Conservation (phyloP, 1,140 invertebrate species). For the Bombus difficillimus region DNA sequence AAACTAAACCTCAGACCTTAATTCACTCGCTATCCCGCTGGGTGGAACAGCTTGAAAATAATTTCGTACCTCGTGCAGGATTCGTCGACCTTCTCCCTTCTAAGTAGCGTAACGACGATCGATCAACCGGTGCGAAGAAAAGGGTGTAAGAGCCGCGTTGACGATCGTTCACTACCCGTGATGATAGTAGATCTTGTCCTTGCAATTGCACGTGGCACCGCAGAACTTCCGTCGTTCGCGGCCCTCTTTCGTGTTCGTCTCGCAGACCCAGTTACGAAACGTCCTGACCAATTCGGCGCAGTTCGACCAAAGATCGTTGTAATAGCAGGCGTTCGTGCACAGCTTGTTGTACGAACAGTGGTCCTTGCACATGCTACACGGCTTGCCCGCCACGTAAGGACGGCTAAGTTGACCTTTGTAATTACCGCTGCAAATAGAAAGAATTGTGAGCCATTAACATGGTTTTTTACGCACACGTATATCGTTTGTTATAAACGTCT, state of each 20-base stretch:
- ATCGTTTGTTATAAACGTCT: too few species aligned
- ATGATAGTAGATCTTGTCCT: conserved; percentile 80
- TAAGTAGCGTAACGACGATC: neutral
- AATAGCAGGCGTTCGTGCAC: conserved; percentile 89
- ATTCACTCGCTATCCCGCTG: neutral
- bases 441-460: neutral
- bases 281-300: conserved; percentile 86
- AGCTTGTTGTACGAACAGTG: conserved; percentile 86
- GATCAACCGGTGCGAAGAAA: neutral
- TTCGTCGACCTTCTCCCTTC: neutral
- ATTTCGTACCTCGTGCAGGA: conserved; percentile 24
- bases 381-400: conserved; percentile 87
- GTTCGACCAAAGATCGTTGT: conserved; percentile 88
- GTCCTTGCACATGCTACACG: conserved; percentile 86
- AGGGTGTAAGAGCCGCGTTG: neutral
- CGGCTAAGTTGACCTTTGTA: conserved; percentile 84
- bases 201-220: conserved; percentile 88
- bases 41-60: conserved; percentile 3
- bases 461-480: too few species aligned
- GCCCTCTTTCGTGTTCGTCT: conserved; percentile 83
- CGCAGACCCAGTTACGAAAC: conserved; percentile 86
- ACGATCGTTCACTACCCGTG: conserved; percentile 50
- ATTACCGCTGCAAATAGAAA: conserved; percentile 86
- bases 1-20: too few species aligned
- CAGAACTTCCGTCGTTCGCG: conserved; percentile 84